Percentiles rank a stretch among this genome's conserved stretches.
phyloP scores from a whole-genome alignment of 2,113 vertebrate species.

The Actinemys pallida region DNA sequence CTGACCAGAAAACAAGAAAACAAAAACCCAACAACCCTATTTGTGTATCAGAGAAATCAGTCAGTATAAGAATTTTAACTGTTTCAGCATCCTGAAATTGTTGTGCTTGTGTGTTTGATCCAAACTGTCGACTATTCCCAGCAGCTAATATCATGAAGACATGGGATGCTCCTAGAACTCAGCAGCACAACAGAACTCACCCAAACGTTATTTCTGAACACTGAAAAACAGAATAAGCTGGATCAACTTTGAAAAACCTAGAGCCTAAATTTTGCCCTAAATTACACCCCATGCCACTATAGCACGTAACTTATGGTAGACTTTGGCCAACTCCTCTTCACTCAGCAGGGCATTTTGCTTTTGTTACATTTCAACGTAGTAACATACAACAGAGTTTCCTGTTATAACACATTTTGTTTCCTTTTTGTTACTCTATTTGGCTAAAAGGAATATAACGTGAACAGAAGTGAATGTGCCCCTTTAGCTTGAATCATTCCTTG shows the following conservation, averaged over 20 bases:
- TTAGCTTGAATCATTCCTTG: accelerated
- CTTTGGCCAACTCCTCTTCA: background rate
- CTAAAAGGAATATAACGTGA: background rate
- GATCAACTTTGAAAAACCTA: background rate
- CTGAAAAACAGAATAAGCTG: background rate
- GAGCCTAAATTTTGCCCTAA: background rate
- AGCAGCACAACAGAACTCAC: background rate
- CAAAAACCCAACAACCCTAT: no score
- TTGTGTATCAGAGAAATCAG: background rate
- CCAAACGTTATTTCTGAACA: background rate
- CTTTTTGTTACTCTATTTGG: background rate
- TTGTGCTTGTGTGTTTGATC: background rate
- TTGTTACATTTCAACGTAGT: background rate
- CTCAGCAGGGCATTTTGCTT: background rate
- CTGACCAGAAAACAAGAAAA: no score
- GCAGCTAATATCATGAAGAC: background rate
- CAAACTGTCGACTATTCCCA: background rate
- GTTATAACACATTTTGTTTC: background rate
- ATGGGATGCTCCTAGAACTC: background rate
- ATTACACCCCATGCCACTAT: background rate
- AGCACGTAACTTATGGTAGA: background rate
- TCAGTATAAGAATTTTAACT: background rate
- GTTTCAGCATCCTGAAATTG: background rate
- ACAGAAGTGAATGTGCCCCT: accelerated
- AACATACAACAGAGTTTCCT: background rate